These are phyloP conservation scores for Barnardius zonarius DNA, from an alignment of 2,113 vertebrate genomes.

Conservation along the genomic window DNA sequence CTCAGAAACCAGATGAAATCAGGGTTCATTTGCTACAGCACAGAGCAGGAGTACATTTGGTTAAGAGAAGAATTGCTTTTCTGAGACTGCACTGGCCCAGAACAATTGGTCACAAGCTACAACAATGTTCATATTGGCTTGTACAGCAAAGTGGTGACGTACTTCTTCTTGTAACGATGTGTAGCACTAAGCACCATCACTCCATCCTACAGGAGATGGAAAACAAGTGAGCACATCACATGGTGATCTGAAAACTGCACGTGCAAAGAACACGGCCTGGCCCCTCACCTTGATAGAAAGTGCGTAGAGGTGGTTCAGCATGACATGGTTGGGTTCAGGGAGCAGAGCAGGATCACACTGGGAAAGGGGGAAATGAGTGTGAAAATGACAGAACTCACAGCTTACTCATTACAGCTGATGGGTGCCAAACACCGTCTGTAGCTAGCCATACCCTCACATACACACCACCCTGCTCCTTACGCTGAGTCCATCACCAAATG, in stretches of 20 bases:
- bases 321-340: conserved; percentile 97
- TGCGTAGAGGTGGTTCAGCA: conserved; percentile 96
- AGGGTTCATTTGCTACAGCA: conserved; percentile 32
- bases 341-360: conserved; percentile 97
- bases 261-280: neutral
- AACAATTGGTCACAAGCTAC: neutral
- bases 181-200: conserved; percentile 99
- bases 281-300: conserved; percentile 91
- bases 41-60: conserved; percentile 35
- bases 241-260: neutral
- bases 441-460: neutral
- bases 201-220: conserved; percentile 82
- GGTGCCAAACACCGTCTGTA: neutral
- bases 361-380: neutral
- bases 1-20: conserved; percentile 46
- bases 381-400: neutral
- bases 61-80: neutral
- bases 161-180: conserved; percentile 97
- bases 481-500: neutral
- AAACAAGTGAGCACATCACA: neutral
- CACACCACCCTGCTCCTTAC: neutral
- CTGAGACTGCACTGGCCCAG: conserved; percentile 8
- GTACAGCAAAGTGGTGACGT: conserved; percentile 95
- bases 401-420: neutral
- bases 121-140: conserved; percentile 85